These are phyloP conservation scores for Cyanoramphus novaezelandiae DNA, from an alignment of 2,113 vertebrate species.

Conservation along the genomic window DNA sequence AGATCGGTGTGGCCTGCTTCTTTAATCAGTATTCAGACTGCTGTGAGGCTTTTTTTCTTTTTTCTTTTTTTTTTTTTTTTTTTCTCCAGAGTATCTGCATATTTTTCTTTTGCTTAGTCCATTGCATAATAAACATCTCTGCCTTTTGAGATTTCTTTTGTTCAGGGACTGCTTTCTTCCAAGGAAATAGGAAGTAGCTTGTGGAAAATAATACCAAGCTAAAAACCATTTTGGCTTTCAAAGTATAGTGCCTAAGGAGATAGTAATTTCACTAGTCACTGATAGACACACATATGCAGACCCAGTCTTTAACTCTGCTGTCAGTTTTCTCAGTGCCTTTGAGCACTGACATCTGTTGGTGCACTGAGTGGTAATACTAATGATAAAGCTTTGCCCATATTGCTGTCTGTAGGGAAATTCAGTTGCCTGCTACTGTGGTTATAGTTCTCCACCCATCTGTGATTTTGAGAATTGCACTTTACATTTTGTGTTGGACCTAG, in stretches of 20 bases:
- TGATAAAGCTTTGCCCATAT: background rate
- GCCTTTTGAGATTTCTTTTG: constrained; percentile 36
- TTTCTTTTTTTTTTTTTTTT: background rate
- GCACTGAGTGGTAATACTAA: background rate
- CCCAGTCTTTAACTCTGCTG: background rate
- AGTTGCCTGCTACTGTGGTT: constrained; percentile 64
- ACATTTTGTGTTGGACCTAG: background rate
- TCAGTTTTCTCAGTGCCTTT: constrained; percentile 27
- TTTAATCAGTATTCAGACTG: constrained; percentile 26
- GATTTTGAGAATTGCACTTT: constrained; percentile 72
- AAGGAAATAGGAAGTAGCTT: background rate
- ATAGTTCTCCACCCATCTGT: constrained; percentile 80
- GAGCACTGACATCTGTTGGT: constrained; percentile 48
- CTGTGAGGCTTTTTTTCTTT: background rate
- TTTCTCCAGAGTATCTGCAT: background rate
- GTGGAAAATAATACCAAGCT: background rate
- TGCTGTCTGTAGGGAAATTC: background rate
- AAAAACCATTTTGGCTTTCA: background rate
- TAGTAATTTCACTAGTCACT: background rate
- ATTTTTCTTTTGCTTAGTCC: background rate
- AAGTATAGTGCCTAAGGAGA: constrained; percentile 5
- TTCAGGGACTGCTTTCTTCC: constrained; percentile 20
- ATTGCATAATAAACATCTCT: background rate
- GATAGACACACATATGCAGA: background rate
- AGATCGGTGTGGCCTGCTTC: background rate